These are phyloP conservation scores for Cremastinae sp. DNA, from an alignment of 2,888 invertebrate species.

Conservation along the genomic window DNA sequence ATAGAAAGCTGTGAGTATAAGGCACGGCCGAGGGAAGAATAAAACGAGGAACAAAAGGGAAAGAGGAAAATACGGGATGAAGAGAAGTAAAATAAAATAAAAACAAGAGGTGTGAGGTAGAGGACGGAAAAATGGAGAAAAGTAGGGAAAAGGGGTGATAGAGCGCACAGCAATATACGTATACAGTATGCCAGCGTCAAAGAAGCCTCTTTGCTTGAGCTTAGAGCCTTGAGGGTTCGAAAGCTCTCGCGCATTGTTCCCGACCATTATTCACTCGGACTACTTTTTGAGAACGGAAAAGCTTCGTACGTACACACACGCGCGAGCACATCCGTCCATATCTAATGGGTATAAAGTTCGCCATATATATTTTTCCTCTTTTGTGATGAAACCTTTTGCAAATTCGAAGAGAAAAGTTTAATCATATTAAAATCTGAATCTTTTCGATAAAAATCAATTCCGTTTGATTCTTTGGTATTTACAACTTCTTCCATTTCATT, in stretches of 20 bases:
- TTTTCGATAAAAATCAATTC: too few species aligned
- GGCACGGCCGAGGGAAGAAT: slow-evolving; percentile 21
- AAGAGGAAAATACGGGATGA: not conserved
- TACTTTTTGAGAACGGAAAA: slow-evolving; percentile 68
- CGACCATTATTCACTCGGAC: slow-evolving; percentile 72
- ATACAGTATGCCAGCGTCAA: slow-evolving; percentile 66
- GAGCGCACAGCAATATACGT: slow-evolving; percentile 53
- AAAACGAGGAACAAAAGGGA: slow-evolving; percentile 56
- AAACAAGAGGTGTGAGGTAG: slow-evolving; percentile 59
- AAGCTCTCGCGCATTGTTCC: slow-evolving; percentile 68
- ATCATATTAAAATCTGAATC: too few species aligned
- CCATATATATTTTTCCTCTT: slow-evolving; percentile 23
- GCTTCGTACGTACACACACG: slow-evolving; percentile 32
- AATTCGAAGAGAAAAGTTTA: too few species aligned
- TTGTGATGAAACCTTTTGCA: slow-evolving; percentile 11
- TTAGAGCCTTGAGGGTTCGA: slow-evolving; percentile 53
- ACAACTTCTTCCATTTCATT: too few species aligned
- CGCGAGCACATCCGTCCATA: not conserved
- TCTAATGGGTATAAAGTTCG: slow-evolving; percentile 28
- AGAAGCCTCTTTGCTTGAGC: slow-evolving; percentile 63
- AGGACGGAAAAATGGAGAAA: slow-evolving; percentile 55
- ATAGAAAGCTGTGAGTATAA: slow-evolving; percentile 51
- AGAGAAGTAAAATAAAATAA: slow-evolving; percentile 14
- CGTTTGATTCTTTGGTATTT: too few species aligned
- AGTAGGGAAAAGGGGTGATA: slow-evolving; percentile 57